Base-by-base conservation (phyloP, 2,888 invertebrate genomes). In the Eudasyphora cyanicolor region DNA sequence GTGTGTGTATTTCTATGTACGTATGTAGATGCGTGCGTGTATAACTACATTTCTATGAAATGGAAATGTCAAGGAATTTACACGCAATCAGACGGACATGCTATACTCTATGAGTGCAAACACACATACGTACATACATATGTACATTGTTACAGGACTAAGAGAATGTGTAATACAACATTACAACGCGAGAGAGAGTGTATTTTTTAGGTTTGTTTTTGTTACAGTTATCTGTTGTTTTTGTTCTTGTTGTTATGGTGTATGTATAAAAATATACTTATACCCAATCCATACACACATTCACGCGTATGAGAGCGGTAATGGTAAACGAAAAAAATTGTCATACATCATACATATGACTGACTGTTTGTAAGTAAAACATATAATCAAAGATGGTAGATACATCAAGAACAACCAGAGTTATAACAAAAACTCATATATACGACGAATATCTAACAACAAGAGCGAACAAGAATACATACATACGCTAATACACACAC, bases 41-140 rank as follows among this genome's bases (percentile, higher is more conserved):
- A 62, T 62, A 38, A 51, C 21, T 27, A 27, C n/a, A n/a, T 74
- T 42, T 60, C 42, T 57, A 32, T 76, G 57, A 76, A 62, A 75
- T 62, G 83, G 87, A 89, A 89, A 89, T 89, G 89, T 89, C 89
- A 89, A 89, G 89, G 89, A 86, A 89, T 89, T 88, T 86, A 89
- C 87, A 86, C 77, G 88, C 86, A 88, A 88, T 17, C 21, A 79
- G 32, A 62, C 62, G 19, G 17, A 32, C 35, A 38, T 21, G 38
- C 54, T 35, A 1, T 54, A 51, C 8, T 21, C 54, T 1, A 24
- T 54, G n/a, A 54, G n/a, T 54, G 29, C 14, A 67, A 29, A 42
- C 6, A 19, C 7, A 51, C 8, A 57, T 27, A 38, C 32, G 38
- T 24, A 67, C 19, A 35, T 75, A 17, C n/a, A 45, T 51, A 10